Base-by-base conservation (phyloP, 2,888 invertebrate genomes). In the Aproaerema taeniolella region DNA sequence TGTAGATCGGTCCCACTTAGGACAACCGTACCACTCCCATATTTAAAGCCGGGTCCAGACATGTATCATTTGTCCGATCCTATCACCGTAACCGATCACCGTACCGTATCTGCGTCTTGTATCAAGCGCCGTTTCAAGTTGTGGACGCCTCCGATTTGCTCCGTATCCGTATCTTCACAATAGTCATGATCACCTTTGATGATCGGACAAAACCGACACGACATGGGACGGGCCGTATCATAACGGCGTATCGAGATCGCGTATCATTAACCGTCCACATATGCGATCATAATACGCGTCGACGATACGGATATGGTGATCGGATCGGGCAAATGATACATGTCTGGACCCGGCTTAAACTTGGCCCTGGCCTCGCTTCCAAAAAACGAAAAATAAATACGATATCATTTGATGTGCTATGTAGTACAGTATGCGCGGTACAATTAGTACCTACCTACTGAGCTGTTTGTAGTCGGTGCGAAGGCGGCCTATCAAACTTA, bases 181-280 rank as follows among this genome's bases (percentile, higher is more conserved):
- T 41, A 38, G 38, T 38, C 38, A 29, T 28, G 30, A 43, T 38
- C 44, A 36, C 47, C 44, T 47, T 48, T 50, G 45, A 48, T 46
- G 47, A 45, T 47, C 42, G 44, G 46, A 46, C 41, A 50, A 48
- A 45, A 42, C 46, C 39, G 45, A 46, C 43, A 33, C 43, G 43
- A 45, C 38, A 28, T 44, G 44, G 47, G 39, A 37, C 42, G 42
- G 43, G 46, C 41, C 42, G 50, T 46, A 46, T 43, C 40, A 48
- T 42, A 42, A 45, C 45, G 48, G 42, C 44, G 50, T 47, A 47
- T 50, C 45, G 31, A 41, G 41, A 50, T 43, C 40, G 9, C 39
- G 44, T 45, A 45, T 43, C 41, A 44, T 43, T 13, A 48, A 38
- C 37, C 47, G 42, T 45, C 39, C 31, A 42, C 29, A 46, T 47